Conservation (phyloP, 2,888 invertebrate genomes). For the Choristoneura rosaceana region DNA sequence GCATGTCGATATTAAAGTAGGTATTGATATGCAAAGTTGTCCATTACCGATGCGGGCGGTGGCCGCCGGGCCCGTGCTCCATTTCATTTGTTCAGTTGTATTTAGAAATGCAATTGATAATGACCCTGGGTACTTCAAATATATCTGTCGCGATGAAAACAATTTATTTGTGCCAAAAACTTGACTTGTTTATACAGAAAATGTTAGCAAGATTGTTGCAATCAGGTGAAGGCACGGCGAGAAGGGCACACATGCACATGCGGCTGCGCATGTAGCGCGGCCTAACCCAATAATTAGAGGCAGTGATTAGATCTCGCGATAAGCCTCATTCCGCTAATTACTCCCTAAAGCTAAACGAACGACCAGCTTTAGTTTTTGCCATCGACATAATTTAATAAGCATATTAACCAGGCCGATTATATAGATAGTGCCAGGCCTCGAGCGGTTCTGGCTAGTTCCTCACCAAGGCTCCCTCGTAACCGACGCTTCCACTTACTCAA, state of each 20-base stretch:
- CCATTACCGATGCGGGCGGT: slow-evolving; percentile 72
- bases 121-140: slow-evolving; percentile 1
- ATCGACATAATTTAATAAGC: slow-evolving; percentile 84
- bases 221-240: slow-evolving; percentile 39
- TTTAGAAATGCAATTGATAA: slow-evolving; percentile 49
- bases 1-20: slow-evolving; percentile 82
- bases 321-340: slow-evolving; percentile 83
- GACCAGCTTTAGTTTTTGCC: slow-evolving; percentile 75
- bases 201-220: slow-evolving; percentile 39
- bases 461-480: slow-evolving; percentile 4
- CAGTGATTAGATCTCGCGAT: slow-evolving; percentile 80
- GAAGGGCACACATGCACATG: slow-evolving; percentile 55
- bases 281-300: slow-evolving; percentile 78
- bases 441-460: slow-evolving; percentile 73
- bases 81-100: slow-evolving; percentile 68
- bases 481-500: slow-evolving; percentile 10
- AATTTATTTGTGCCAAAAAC: background rate
- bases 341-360: slow-evolving; percentile 84
- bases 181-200: slow-evolving; percentile 12
- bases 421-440: slow-evolving; percentile 74
- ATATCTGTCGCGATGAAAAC: slow-evolving; percentile 29
- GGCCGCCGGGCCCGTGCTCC: slow-evolving; percentile 69
- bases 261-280: slow-evolving; percentile 56
- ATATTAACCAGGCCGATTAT: slow-evolving; percentile 81
- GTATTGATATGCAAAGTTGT: slow-evolving; percentile 82